These are phyloP conservation scores for Amazona ochrocephala DNA, from an alignment of 2,797 vertebrate species.

Conservation along the genomic window DNA sequence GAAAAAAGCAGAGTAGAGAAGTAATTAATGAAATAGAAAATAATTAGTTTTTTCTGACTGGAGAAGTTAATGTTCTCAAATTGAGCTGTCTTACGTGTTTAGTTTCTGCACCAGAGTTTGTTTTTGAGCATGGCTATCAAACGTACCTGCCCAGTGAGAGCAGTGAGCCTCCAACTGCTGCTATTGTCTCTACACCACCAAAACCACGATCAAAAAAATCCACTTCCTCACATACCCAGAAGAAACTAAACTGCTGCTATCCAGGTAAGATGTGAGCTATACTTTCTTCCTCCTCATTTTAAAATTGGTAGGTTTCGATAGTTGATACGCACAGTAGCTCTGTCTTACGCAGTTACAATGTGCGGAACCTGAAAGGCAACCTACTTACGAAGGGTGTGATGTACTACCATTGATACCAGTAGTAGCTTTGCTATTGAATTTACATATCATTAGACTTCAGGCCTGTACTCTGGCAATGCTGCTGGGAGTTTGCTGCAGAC, in stretches of 20 bases:
- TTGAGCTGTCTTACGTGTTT: neutral
- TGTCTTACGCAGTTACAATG: neutral
- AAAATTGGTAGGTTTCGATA: neutral
- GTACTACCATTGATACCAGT: neutral
- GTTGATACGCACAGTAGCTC: accelerated
- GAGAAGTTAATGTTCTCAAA: neutral
- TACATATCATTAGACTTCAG: neutral
- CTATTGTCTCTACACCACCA: slow-evolving; percentile 73
- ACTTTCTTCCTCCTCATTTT: neutral
- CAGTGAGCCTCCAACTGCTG: slow-evolving; percentile 81
- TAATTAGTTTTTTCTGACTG: neutral
- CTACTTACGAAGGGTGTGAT: neutral
- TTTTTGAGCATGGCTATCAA: slow-evolving; percentile 92
- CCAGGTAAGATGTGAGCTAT: slow-evolving; percentile 79
- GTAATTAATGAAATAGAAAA: neutral
- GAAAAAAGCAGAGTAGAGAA: neutral
- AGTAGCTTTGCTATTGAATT: neutral
- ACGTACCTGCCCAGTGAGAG: slow-evolving; percentile 85
- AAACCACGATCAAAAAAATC: slow-evolving; percentile 87
- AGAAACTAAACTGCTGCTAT: slow-evolving; percentile 91
- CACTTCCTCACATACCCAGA: slow-evolving; percentile 81
- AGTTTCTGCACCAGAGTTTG: slow-evolving; percentile 89
- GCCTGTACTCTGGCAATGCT: neutral
- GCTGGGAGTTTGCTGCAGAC: neutral
- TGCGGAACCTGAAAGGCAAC: neutral